phyloP scores from a whole-genome alignment of 2,888 invertebrate species.

The Eudemis profundana region DNA sequence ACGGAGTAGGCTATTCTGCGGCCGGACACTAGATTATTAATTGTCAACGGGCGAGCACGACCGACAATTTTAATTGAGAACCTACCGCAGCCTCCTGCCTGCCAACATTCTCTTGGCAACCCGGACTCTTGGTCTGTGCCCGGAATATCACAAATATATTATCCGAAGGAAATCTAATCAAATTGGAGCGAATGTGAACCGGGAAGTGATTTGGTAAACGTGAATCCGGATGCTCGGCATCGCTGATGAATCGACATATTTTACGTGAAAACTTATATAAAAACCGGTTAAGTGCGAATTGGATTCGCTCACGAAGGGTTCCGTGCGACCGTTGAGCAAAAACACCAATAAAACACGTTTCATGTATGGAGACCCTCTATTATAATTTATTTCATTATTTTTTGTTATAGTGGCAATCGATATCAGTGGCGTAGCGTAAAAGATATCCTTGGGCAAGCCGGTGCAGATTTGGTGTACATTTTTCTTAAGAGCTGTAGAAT shows the following conservation, averaged over 20 bases:
- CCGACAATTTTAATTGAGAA: slow-evolving; percentile 69
- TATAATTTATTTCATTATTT: too few relatives aligned
- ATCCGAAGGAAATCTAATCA: slow-evolving; percentile 59
- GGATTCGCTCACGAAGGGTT: too few relatives aligned
- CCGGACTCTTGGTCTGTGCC: slow-evolving; percentile 61
- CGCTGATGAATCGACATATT: slow-evolving; percentile 16
- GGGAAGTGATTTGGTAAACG: slow-evolving; percentile 31
- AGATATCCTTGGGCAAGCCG: too few relatives aligned
- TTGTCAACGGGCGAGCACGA: slow-evolving; percentile 54
- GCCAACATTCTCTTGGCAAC: slow-evolving; percentile 70
- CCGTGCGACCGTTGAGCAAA: too few relatives aligned
- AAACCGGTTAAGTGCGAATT: too few relatives aligned
- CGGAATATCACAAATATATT: slow-evolving; percentile 71
- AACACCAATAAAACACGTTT: too few relatives aligned
- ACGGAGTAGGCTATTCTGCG: background rate
- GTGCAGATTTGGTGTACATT: too few relatives aligned
- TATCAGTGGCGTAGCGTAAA: too few relatives aligned
- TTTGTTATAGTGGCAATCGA: too few relatives aligned
- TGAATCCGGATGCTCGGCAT: slow-evolving; percentile 11
- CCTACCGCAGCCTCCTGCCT: slow-evolving; percentile 57
- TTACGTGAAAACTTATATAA: background rate
- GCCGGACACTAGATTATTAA: slow-evolving; percentile 14
- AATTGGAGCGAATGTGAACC: slow-evolving; percentile 54
- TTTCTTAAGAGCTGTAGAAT: too few relatives aligned
- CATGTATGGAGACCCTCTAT: too few relatives aligned